Base-by-base conservation (phyloP, 1,140 invertebrate genomes). In the Ostrea denselamellosa region DNA sequence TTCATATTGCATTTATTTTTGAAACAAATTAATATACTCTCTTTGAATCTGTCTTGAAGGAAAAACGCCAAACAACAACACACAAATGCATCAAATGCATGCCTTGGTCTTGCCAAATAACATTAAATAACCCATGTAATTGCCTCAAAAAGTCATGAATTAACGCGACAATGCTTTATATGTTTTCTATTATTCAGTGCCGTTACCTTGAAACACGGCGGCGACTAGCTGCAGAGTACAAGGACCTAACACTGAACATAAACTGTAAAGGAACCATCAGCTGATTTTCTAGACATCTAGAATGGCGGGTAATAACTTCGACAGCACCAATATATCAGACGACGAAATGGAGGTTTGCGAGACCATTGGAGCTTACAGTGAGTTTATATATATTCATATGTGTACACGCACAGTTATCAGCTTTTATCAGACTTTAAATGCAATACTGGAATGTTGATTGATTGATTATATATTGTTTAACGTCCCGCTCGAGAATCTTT, bases 271-370 rank as follows among this genome's bases (percentile, higher is more conserved):
- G 28, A 25, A 17, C 68, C 2, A 77, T 77, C 68, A 25, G 28
- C 68, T 77, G 68, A 28, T 77, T 14, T 17, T n/a, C 22, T 77
- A 28, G 25, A 34, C 68, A 77, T 34, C 12, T 25, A 77, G 22
- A 22, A 77, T 77, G 68, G 68, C 68, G 68, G 25, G 28, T 28
- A 77, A 12, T 10, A 77, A 77, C 28, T 77, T 77, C 28, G 68
- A 77, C 68, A 77, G 25, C 28, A 62, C n/a, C 58, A 28, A 25
- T 25, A 28, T 77, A 25, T 77, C 68, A 34, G 68, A 77, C 14
- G 68, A 77, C 3, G 68, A 77, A 10, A 77, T 77, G 68, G 68
- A 77, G 28, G 28, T 77, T 25, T 77, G 25, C 25, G 68, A 77
- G 28, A 77, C 68, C 5, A 3, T 77, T 77, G 25, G 28, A 34